Evolutionary conservation across 2,113 vertebrate genomes (phyloP).

Genomic region (Oxyruncus cristatus): DNA sequence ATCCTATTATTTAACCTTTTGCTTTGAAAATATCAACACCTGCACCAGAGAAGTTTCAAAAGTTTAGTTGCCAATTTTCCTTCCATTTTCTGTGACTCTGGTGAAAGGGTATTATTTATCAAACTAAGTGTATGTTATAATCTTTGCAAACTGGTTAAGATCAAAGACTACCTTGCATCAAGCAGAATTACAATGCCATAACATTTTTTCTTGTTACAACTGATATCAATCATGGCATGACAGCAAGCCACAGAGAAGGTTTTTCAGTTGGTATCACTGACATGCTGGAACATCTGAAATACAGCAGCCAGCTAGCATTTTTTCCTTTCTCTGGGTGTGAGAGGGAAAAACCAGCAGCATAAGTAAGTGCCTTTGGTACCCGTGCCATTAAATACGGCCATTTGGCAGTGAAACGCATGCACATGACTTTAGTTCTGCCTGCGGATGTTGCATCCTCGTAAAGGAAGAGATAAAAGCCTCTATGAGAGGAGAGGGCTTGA

Average conservation of each 20-base stretch:
- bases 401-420: background rate
- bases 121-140: slow-evolving; percentile 66
- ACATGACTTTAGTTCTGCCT: background rate
- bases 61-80: slow-evolving; percentile 52
- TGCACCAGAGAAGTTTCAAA: slow-evolving; percentile 4
- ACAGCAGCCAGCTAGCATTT: background rate
- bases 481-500: background rate
- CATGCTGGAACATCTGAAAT: slow-evolving; percentile 43
- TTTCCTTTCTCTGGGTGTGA: slow-evolving; percentile 11
- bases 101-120: slow-evolving; percentile 73
- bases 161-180: slow-evolving; percentile 75
- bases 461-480: background rate
- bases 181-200: slow-evolving; percentile 72
- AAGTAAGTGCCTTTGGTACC: background rate
- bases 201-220: slow-evolving; percentile 75
- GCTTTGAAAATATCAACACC: background rate
- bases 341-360: background rate
- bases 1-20: background rate
- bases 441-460: background rate
- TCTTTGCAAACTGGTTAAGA: slow-evolving; percentile 74
- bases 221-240: slow-evolving; percentile 72
- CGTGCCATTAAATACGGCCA: background rate
- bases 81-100: slow-evolving; percentile 20
- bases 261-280: slow-evolving; percentile 55
- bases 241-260: slow-evolving; percentile 53